Evolutionary conservation across 1,140 invertebrate species (phyloP).

Genomic region (Trissolcus basalis): DNA sequence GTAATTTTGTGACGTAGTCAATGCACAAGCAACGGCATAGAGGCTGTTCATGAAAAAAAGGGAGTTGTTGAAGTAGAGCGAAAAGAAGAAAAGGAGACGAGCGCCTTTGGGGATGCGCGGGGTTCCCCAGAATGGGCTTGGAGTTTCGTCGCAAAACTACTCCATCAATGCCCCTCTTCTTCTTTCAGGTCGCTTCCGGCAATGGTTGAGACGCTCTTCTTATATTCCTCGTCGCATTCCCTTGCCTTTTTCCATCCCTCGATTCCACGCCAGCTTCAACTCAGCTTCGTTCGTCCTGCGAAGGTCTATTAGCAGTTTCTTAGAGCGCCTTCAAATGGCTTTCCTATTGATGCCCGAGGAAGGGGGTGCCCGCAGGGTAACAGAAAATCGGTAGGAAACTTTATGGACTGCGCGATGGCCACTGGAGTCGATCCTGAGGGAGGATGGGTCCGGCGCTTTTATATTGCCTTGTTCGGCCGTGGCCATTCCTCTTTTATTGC

Average conservation of each 20-base stretch:
- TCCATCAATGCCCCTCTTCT: slow-evolving; percentile 54
- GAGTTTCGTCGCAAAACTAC: slow-evolving; percentile 60
- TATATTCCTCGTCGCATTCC: slow-evolving; percentile 21
- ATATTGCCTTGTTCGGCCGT: slow-evolving; percentile 52
- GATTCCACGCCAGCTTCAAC: slow-evolving; percentile 30
- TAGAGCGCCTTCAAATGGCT: slow-evolving; percentile 67
- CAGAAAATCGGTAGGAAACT: slow-evolving; percentile 57
- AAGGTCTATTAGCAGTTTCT: slow-evolving; percentile 70
- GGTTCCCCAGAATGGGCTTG: slow-evolving; percentile 49
- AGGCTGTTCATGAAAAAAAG: slow-evolving; percentile 43
- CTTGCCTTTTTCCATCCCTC: slow-evolving; percentile 17
- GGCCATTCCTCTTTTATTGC: slow-evolving; percentile 57
- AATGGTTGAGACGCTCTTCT: slow-evolving; percentile 50
- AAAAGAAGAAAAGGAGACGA: slow-evolving; percentile 26
- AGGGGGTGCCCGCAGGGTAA: slow-evolving; percentile 46
- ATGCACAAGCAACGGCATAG: slow-evolving; percentile 40
- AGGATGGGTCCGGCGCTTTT: slow-evolving; percentile 36
- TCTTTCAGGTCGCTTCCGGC: slow-evolving; percentile 53
- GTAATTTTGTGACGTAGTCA: slow-evolving; percentile 58
- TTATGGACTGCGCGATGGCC: slow-evolving; percentile 63
- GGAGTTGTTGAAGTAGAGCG: slow-evolving; percentile 11
- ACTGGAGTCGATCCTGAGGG: slow-evolving; percentile 44
- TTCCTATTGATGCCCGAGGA: slow-evolving; percentile 64
- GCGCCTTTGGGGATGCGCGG: slow-evolving; percentile 44
- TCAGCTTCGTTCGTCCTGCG: slow-evolving; percentile 34